phyloP scores from a whole-genome alignment of 2,797 vertebrate species.

The Pseudocheirus occidentalis region DNA sequence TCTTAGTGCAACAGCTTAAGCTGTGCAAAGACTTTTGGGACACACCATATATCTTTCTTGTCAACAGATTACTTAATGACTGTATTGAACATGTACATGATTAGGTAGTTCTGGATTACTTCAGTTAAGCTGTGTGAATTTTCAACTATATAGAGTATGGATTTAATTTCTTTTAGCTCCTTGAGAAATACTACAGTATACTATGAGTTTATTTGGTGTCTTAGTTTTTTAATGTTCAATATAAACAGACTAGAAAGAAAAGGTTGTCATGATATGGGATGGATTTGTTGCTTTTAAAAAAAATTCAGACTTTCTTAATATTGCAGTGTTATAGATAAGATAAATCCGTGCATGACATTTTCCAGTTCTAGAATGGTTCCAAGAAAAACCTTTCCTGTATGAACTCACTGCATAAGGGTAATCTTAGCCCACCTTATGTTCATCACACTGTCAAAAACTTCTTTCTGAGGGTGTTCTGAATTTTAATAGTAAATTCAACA shows the following conservation, averaged over 20 bases:
- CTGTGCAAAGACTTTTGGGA: background rate
- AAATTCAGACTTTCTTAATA: conserved; percentile 31
- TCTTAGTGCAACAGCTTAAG: background rate
- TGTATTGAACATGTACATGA: conserved; percentile 62
- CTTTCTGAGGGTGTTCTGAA: background rate
- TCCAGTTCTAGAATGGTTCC: background rate
- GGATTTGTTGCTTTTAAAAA: background rate
- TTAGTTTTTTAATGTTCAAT: conserved; percentile 26
- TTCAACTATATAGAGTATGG: conserved; percentile 75
- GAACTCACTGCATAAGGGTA: conserved; percentile 50
- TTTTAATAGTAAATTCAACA: background rate
- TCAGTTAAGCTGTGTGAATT: conserved; percentile 80
- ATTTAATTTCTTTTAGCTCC: conserved; percentile 70
- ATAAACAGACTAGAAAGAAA: conserved; percentile 71
- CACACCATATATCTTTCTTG: background rate
- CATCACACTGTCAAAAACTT: background rate
- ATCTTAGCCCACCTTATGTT: background rate
- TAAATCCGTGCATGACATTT: background rate
- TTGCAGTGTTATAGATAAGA: background rate
- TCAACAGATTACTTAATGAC: conserved; percentile 41
- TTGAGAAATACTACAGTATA: background rate
- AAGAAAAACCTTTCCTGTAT: conserved; percentile 34
- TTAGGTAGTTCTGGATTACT: conserved; percentile 76
- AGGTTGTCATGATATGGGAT: conserved; percentile 40
- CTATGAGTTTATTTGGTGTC: conserved; percentile 39